These are phyloP conservation scores for Marcusenius ussheri DNA, from an alignment of 2,113 vertebrate genomes.

Conservation along the genomic window DNA sequence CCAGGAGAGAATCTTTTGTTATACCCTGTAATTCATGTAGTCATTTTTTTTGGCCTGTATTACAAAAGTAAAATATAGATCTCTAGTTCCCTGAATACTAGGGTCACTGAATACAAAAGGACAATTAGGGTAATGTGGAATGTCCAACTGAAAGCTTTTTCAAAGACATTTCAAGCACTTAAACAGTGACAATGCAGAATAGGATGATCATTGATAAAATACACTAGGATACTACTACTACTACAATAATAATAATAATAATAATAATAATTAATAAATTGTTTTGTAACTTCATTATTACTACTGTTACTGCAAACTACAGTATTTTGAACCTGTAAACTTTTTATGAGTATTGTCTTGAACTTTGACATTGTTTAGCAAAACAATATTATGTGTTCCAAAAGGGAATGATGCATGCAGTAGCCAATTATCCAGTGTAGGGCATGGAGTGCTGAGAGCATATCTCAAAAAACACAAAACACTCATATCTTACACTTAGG, in stretches of 20 bases:
- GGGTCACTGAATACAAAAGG: not conserved
- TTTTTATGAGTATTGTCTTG: not conserved
- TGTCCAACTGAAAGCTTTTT: not conserved
- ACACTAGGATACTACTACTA: not conserved
- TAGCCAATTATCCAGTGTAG: not conserved
- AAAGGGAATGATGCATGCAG: not conserved
- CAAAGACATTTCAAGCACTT: not conserved
- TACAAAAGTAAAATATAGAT: not conserved
- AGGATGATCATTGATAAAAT: not conserved
- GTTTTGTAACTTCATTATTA: not conserved
- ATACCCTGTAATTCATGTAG: not conserved
- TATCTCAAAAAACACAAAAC: not conserved
- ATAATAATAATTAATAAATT: not conserved
- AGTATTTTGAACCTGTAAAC: not conserved
- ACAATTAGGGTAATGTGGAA: not conserved
- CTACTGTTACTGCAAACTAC: not conserved
- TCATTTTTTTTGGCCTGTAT: not conserved
- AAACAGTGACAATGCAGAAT: not conserved
- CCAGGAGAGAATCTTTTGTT: not conserved
- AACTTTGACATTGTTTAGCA: not conserved
- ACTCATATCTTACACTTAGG: not conserved
- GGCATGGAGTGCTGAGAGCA: not conserved
- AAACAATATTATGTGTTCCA: not conserved
- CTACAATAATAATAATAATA: not conserved
- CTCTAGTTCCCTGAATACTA: not conserved